Evolutionary conservation across 2,888 invertebrate species (phyloP).

Genomic region (Pandemis corylana): DNA sequence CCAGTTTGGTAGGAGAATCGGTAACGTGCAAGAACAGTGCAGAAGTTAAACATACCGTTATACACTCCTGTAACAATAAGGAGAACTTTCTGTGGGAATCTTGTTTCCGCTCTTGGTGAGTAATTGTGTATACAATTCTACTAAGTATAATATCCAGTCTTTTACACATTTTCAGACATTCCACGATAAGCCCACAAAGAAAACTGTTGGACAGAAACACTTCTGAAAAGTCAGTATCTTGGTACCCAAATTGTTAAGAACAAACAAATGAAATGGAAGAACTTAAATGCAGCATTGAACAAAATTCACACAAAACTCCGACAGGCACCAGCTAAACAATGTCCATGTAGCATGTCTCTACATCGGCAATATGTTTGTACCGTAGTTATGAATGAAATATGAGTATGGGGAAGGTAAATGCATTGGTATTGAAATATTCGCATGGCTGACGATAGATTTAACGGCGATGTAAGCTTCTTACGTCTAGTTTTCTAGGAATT

Average conservation of each 20-base stretch:
- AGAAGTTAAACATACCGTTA: slow-evolving; percentile 27
- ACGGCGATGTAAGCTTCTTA: not conserved
- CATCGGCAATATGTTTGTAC: slow-evolving; percentile 13
- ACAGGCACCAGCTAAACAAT: not conserved
- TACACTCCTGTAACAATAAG: slow-evolving; percentile 26
- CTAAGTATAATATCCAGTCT: not conserved
- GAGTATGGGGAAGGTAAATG: slow-evolving; percentile 29
- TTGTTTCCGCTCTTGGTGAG: not conserved
- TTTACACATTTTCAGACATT: no score
- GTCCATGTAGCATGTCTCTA: slow-evolving; percentile 2
- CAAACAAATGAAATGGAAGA: not conserved
- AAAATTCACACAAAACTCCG: not conserved
- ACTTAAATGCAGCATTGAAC: not conserved
- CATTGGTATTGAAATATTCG: slow-evolving; percentile 28
- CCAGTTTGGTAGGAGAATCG: slow-evolving; percentile 9
- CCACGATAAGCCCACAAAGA: not conserved
- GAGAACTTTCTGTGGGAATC: not conserved
- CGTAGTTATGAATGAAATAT: slow-evolving; percentile 48
- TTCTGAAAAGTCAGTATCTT: no score
- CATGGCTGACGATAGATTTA: slow-evolving; percentile 16
- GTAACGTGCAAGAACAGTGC: slow-evolving; percentile 6
- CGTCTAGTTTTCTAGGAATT: not conserved
- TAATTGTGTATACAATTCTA: no score
- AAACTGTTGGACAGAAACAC: no score
- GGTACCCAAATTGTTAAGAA: not conserved